Evolutionary conservation across 2,888 invertebrate species (phyloP), one percentile per base, ranked within the genome.

Genomic region (Rapana venosa): DNA sequence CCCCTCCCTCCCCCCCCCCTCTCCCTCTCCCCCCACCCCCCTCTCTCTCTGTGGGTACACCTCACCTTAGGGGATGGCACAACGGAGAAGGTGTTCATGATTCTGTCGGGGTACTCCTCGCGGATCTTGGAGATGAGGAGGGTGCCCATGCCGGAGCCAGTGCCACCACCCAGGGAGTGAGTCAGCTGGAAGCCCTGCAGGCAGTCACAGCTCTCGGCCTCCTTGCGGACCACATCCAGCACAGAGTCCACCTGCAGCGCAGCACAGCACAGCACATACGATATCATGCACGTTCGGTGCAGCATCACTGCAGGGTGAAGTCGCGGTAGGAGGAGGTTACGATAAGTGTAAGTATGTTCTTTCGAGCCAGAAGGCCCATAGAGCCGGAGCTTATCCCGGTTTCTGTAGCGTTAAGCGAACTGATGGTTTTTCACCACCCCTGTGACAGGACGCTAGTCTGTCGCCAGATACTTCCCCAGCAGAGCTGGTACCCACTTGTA

Each of bases 51-150:
- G 35, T 32, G 1, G 15, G 1, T 79, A 35, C 22, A 22, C 32
- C 77, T 0, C 32, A 91, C 91, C 87, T 91, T 91, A 13, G 91
- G 91, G 56, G 91, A 91, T 4, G 91, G 91, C 26, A 98, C 97
- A 92, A 99, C 98, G 92, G 98, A 98, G 97, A 98, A 99, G 96
- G 99, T 99, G 97, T 98, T 98, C 98, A 99, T 99, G 95, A 95
- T 95, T 91, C 95, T 93, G 93, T 95, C 95, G 66, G 95, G 95
- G 92, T 94, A 95, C 92, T 95, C 95, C 97, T 99, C 99, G 94
- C 99, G 97, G 96, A 99, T 99, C 97, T 99, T 99, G 93, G 98
- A 98, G 96, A 99, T 99, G 93, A 99, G 97, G 11, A 98, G 96
- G 85, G 98, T 98, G n/a, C 98, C 98, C 97, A 98, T 97, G 0